These are phyloP conservation scores for Drosophila acutilabella DNA, from an alignment of 2,888 invertebrate species.

Conservation along the genomic window DNA sequence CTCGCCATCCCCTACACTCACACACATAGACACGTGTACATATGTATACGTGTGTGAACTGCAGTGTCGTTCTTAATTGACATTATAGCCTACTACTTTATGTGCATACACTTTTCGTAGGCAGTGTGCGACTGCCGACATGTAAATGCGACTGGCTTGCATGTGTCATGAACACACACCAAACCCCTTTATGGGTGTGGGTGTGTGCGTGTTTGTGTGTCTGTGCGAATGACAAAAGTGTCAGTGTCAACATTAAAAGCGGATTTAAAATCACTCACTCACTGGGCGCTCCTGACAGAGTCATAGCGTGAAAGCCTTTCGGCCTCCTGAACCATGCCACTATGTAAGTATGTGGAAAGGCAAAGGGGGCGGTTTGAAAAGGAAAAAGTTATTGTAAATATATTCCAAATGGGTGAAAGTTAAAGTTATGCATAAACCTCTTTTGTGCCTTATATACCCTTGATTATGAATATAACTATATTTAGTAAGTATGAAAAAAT, in stretches of 20 bases:
- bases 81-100: slow-evolving; percentile 82
- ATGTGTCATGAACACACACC: slow-evolving; percentile 57
- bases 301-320: slow-evolving; percentile 71
- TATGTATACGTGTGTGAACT: slow-evolving; percentile 19
- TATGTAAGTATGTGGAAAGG: slow-evolving; percentile 5
- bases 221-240: slow-evolving; percentile 77
- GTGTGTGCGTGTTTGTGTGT: slow-evolving; percentile 22
- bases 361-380: background rate
- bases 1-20: background rate
- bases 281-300: slow-evolving; percentile 49
- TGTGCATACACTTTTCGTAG: slow-evolving; percentile 72
- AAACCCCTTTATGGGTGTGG: background rate
- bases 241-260: slow-evolving; percentile 84
- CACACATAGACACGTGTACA: slow-evolving; percentile 1
- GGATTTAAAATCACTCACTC: slow-evolving; percentile 83
- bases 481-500: background rate
- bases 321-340: slow-evolving; percentile 47
- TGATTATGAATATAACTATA: background rate
- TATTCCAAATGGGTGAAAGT: slow-evolving; percentile 34
- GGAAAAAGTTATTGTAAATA: slow-evolving; percentile 44
- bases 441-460: background rate
- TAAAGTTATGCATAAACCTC: slow-evolving; percentile 34
- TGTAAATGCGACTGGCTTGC: slow-evolving; percentile 76
- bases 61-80: slow-evolving; percentile 73
- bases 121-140: slow-evolving; percentile 57